Conservation (phyloP, 2,113 vertebrate genomes). For the Megaptera novaeangliae region DNA sequence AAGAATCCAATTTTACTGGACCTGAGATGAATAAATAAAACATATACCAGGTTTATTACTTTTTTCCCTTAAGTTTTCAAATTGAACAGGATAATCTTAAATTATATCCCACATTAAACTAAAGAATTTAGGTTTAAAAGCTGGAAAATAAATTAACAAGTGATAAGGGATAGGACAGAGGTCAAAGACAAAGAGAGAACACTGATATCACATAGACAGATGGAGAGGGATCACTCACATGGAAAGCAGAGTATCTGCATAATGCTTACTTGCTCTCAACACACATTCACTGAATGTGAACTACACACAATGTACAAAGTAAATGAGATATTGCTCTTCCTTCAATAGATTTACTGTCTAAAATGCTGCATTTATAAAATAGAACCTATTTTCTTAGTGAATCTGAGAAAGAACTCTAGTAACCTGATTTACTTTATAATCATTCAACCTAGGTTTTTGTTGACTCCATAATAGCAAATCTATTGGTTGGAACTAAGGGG, state of each 20-base stretch:
- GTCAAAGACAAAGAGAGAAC: neutral
- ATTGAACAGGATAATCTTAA: neutral
- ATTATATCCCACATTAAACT: neutral
- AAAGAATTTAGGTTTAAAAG: neutral
- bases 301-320: neutral
- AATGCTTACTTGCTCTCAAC: neutral
- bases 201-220: neutral
- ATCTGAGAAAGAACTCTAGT: neutral
- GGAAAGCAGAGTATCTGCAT: neutral
- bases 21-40: neutral
- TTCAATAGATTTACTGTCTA: neutral
- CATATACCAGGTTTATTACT: neutral
- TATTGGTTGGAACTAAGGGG: neutral
- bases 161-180: neutral
- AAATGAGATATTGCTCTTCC: neutral
- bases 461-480: neutral
- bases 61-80: neutral
- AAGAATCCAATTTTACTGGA: neutral
- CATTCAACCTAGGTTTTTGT: neutral
- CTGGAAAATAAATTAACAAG: neutral
- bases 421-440: neutral
- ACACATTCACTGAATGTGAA: neutral
- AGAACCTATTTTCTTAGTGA: neutral
- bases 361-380: neutral
- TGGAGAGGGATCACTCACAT: neutral